These are phyloP conservation scores for Torymus texanus DNA, from an alignment of 2,888 invertebrate genomes.

Conservation along the genomic window DNA sequence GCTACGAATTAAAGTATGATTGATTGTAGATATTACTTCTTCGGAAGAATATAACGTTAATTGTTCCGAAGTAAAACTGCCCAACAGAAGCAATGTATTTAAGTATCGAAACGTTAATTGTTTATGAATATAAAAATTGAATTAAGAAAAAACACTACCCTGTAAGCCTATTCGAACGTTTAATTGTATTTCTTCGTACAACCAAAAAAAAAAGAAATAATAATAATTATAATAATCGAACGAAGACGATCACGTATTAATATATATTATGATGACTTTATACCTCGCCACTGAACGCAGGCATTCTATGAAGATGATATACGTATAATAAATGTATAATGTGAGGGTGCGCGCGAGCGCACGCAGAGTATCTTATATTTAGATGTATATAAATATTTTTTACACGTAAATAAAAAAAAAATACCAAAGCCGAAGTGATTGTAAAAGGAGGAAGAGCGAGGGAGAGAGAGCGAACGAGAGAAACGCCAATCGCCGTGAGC, in stretches of 20 bases:
- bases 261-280: slow-evolving; percentile 36
- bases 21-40: too few relatives aligned
- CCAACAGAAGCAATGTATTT: too few relatives aligned
- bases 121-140: too few relatives aligned
- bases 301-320: slow-evolving; percentile 46
- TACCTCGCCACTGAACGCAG: slow-evolving; percentile 46
- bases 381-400: slow-evolving; percentile 59
- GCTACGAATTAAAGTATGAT: too few relatives aligned
- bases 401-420: slow-evolving; percentile 47
- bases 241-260: slow-evolving; percentile 29
- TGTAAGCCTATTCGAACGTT: slow-evolving; percentile 11
- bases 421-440: slow-evolving; percentile 33
- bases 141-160: background rate
- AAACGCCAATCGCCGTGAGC: slow-evolving; percentile 3
- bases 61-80: too few relatives aligned
- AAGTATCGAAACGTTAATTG: too few relatives aligned
- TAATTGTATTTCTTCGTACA: slow-evolving; percentile 21
- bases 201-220: background rate
- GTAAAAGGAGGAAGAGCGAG: slow-evolving; percentile 11
- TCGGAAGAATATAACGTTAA: too few relatives aligned
- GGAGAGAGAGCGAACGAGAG: background rate
- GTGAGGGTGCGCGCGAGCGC: slow-evolving; percentile 33
- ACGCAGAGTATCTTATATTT: slow-evolving; percentile 55
- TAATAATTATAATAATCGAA: background rate
- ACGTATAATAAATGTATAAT: slow-evolving; percentile 53